These are phyloP conservation scores for Cichladusa arquata DNA, from an alignment of 2,113 vertebrate genomes.

Conservation along the genomic window DNA sequence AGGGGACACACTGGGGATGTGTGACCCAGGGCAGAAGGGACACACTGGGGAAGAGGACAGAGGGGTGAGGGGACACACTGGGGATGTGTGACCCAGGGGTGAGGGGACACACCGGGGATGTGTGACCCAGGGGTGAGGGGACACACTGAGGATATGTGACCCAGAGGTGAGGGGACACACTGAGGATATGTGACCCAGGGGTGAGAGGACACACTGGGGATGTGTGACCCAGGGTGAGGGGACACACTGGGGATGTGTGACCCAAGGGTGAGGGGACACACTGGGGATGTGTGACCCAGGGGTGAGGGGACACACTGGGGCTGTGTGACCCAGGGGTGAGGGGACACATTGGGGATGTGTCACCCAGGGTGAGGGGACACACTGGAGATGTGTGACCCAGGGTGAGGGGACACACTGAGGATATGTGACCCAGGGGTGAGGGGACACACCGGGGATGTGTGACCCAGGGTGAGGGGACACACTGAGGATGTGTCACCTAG, in stretches of 20 bases:
- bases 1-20: not conserved
- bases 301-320: not conserved
- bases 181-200: not conserved
- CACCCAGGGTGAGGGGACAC: not conserved
- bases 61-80: not conserved
- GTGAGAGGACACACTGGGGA: not conserved
- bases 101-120: not conserved
- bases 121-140: not conserved
- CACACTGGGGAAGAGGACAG: not conserved
- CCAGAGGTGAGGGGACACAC: not conserved
- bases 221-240: not conserved
- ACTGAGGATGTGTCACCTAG: not conserved
- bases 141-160: not conserved
- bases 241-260: not conserved
- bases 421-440: not conserved
- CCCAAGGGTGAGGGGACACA: not conserved
- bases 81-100: not conserved
- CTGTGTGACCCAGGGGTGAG: not conserved
- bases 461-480: not conserved
- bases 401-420: no score
- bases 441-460: no score
- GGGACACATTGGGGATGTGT: not conserved
- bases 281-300: fast-evolving
- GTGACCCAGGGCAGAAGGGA: not conserved
- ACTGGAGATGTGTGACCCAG: not conserved